These are phyloP conservation scores for Megaceryle maxima DNA, from an alignment of 2,113 vertebrate species.

Conservation along the genomic window DNA sequence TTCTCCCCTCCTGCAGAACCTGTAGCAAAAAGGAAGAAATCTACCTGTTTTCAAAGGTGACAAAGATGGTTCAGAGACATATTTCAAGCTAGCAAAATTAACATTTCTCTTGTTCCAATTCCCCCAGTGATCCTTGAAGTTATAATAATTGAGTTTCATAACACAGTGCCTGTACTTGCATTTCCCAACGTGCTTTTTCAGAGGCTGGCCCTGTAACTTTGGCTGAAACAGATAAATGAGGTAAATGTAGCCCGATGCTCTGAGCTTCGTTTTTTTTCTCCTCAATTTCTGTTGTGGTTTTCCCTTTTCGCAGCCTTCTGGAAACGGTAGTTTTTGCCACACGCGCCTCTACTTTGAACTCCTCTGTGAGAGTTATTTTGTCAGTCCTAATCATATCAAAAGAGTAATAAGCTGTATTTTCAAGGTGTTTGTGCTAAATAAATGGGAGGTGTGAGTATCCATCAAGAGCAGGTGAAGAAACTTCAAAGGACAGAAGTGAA, in stretches of 20 bases:
- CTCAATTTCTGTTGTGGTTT: background rate
- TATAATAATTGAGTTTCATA: background rate
- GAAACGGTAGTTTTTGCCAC: background rate
- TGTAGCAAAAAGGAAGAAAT: background rate
- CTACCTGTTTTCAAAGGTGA: background rate
- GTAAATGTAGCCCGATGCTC: background rate
- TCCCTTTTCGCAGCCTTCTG: background rate
- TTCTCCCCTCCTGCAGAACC: background rate
- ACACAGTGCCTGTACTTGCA: background rate
- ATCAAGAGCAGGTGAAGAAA: background rate
- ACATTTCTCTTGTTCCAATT: background rate
- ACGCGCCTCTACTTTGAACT: background rate
- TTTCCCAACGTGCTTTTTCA: background rate
- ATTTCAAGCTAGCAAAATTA: background rate
- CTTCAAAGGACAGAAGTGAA: slow-evolving; percentile 4
- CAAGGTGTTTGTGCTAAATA: background rate
- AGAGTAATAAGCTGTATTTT: background rate
- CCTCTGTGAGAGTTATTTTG: background rate
- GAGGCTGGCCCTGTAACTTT: background rate
- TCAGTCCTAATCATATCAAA: slow-evolving; percentile 6
- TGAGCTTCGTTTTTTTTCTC: background rate
- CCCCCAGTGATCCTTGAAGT: background rate
- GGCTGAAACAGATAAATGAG: background rate
- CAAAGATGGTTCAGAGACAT: background rate
- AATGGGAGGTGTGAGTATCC: background rate